phyloP scores from a whole-genome alignment of 2,113 vertebrate species.

The Condylura cristata region DNA sequence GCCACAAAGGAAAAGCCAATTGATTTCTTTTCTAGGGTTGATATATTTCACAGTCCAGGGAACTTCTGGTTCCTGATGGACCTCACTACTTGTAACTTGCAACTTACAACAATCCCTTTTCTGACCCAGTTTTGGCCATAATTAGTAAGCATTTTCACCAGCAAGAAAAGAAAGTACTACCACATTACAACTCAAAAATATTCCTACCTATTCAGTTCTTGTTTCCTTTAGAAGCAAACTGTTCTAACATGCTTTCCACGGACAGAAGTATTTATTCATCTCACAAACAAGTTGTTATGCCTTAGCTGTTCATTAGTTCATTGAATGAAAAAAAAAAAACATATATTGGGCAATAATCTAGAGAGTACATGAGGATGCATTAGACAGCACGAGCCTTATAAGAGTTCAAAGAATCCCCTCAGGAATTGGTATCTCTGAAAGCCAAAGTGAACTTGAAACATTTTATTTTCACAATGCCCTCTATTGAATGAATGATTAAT shows the following conservation, averaged over 20 bases:
- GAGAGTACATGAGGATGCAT: background rate
- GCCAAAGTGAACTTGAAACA: background rate
- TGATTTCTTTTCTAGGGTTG: background rate
- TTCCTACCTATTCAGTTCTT: background rate
- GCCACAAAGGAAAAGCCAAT: background rate
- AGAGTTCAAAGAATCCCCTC: slow-evolving; percentile 18
- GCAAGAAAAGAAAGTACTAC: background rate
- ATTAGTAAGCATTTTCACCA: background rate
- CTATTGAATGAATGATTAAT: slow-evolving; percentile 21
- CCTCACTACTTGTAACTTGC: background rate
- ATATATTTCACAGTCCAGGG: background rate
- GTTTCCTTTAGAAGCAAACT: background rate
- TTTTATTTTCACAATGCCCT: background rate
- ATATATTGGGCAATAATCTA: too few species aligned
- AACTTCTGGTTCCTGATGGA: background rate
- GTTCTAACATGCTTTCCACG: background rate
- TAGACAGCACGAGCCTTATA: background rate
- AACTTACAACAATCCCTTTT: background rate
- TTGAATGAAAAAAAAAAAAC: background rate
- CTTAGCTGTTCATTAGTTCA: background rate
- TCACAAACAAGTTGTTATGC: background rate
- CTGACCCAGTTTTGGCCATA: background rate
- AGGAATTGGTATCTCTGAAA: slow-evolving; percentile 43
- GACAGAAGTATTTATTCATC: background rate
- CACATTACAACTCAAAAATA: background rate